Evolutionary conservation across 2,888 invertebrate species (phyloP).

Genomic region (Heliconius ismenius): DNA sequence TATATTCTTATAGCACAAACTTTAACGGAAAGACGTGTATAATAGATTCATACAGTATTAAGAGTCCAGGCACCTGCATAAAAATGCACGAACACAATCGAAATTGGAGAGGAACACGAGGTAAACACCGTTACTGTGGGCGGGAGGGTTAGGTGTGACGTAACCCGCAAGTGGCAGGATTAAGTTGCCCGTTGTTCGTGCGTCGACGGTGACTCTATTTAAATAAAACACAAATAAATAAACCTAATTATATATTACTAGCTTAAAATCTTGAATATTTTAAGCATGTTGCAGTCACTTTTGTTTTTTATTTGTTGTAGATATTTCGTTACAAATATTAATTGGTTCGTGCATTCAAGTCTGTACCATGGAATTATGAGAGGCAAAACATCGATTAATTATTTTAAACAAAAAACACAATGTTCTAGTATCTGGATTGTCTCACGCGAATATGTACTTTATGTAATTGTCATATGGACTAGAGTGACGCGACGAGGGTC

Average conservation of each 20-base stretch:
- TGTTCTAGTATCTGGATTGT: slow-evolving; percentile 27
- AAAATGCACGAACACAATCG: slow-evolving; percentile 23
- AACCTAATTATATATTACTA: not conserved
- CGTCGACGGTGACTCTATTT: not conserved
- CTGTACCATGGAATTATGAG: slow-evolving; percentile 21
- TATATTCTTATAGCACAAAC: not conserved
- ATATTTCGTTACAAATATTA: slow-evolving; percentile 12
- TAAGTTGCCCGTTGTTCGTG: not conserved
- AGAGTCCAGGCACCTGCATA: slow-evolving; percentile 3
- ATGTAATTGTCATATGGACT: slow-evolving; percentile 7
- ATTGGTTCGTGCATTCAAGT: slow-evolving; percentile 22
- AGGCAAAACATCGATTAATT: slow-evolving; percentile 32
- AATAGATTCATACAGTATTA: not conserved
- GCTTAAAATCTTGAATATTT: not conserved
- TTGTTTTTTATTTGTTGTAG: not conserved
- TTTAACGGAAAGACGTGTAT: not conserved
- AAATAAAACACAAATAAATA: not conserved
- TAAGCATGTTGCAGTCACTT: not conserved
- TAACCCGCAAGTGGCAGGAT: slow-evolving; percentile 15
- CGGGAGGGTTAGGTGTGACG: slow-evolving; percentile 23
- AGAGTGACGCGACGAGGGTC: slow-evolving; percentile 20
- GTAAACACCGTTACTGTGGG: slow-evolving; percentile 27
- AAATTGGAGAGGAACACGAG: slow-evolving; percentile 23
- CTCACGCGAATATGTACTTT: slow-evolving; percentile 21
- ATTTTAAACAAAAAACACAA: slow-evolving; percentile 33